Base-by-base conservation (phyloP, 2,113 vertebrate genomes). In the Pseudorasbora parva region DNA sequence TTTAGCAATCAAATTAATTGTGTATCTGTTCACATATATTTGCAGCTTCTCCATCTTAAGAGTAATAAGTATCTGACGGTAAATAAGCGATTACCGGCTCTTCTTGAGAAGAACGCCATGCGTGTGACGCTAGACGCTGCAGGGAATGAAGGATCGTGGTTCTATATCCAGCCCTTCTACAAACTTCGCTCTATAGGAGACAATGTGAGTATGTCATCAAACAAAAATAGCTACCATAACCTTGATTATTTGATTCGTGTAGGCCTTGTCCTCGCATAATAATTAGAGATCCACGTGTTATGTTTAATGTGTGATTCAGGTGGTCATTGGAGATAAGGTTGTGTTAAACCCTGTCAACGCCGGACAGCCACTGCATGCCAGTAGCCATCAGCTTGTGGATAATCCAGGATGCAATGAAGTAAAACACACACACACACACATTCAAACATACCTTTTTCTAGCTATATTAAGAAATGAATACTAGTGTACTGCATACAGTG, bases 41-140 rank as follows among this genome's bases (percentile, higher is more conserved):
- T 77, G 7, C 92, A 99, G 98, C 93, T 99, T 79, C 95, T 99
- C 86, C 98, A 99, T 88, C 93, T 99, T 90, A 99, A 99, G 91
- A 99, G 98, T 90, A 99, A 99, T 92, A 99, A 99, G 88, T 99
- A 99, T 92, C 94, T 99, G 88, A 99, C 98, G 0, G 98, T 99
- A 89, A 99, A 99, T 91, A 99, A 99, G 92, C 95, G 98, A 27
- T 95, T 99, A 37, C 98, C 98, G 0, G 98, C 98, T 0, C 94
- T 99, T 47, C 90, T 99, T 9, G 98, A 99, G 95, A 99, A 99
- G 94, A 99, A 99, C 9, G 98, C 98, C 80, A 99, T 99, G 98
- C 91, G 98, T 27, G 98, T 99, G 88, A 99, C 97, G 1, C 82
- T 99, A 91, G 98, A 99, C 17, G 97, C 96, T 59, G 97, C 98